A percentile compares a stretch with the other conserved stretches of the same genome.
Conservation (phyloP, 2,113 vertebrate genomes). For the Dascyllus trimaculatus region DNA sequence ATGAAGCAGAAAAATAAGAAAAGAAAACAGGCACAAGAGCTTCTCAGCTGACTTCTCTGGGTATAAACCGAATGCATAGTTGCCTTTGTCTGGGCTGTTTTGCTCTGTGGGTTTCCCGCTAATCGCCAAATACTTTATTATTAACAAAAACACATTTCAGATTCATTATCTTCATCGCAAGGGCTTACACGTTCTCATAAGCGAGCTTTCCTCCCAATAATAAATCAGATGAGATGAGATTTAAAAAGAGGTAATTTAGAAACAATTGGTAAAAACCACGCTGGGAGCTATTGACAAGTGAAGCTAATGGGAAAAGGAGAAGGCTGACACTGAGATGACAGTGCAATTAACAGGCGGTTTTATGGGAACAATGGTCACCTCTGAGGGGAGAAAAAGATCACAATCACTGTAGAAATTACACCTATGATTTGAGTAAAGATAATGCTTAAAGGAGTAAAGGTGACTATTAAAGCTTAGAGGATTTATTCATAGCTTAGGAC, state of each 20-base stretch:
- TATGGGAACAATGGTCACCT: conserved; percentile 9
- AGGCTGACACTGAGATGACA: conserved; percentile 12
- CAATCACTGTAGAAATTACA: conserved; percentile 9
- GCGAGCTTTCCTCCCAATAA: conserved; percentile 23
- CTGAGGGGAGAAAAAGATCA: background rate
- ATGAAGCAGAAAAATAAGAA: conserved; percentile 43
- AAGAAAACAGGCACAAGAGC: conserved; percentile 28
- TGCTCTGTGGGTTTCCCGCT: conserved; percentile 37
- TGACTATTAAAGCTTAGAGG: conserved; percentile 20
- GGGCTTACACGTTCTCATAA: conserved; percentile 34
- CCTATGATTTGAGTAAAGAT: conserved; percentile 14
- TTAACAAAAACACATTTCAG: conserved; percentile 50
- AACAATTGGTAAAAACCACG: conserved; percentile 40
- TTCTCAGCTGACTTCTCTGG: conserved; percentile 3
- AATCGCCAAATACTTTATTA: conserved; percentile 61
- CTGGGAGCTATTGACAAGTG: conserved; percentile 33
- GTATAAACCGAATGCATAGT: conserved; percentile 37
- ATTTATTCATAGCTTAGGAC: conserved; percentile 32
- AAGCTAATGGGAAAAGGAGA: conserved; percentile 36
- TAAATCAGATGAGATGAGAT: conserved; percentile 31
- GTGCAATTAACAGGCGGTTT: conserved; percentile 25
- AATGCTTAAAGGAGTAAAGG: background rate
- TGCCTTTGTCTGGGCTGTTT: conserved; percentile 50
- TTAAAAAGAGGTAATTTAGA: conserved; percentile 41
- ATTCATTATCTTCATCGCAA: conserved; percentile 49